Conservation (phyloP, 2,888 invertebrate genomes). For the Listrodromus nycthemerus region DNA sequence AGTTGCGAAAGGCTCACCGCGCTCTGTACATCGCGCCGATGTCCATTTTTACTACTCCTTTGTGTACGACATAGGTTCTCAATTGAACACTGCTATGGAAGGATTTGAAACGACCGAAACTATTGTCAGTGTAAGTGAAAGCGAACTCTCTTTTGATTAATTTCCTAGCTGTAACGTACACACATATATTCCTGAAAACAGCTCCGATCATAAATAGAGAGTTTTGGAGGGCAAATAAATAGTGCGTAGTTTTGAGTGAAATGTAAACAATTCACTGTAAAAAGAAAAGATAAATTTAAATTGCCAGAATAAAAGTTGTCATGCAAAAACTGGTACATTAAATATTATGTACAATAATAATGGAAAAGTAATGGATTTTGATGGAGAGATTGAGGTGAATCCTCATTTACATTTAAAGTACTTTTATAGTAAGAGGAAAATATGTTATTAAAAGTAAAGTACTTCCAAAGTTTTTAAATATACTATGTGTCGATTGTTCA, state of each 20-base stretch:
- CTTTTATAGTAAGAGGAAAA: too few species aligned
- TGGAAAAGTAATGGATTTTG: too few species aligned
- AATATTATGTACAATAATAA: too few species aligned
- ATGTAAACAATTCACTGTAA: background rate
- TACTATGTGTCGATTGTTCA: too few species aligned
- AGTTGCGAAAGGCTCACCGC: slow-evolving; percentile 83
- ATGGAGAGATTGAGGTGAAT: too few species aligned
- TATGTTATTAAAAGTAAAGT: too few species aligned
- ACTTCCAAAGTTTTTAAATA: too few species aligned
- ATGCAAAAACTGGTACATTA: too few species aligned
- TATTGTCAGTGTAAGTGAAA: slow-evolving; percentile 94
- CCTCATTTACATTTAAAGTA: too few species aligned
- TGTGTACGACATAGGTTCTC: slow-evolving; percentile 91
- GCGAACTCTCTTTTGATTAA: slow-evolving; percentile 95
- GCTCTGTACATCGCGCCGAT: slow-evolving; percentile 95
- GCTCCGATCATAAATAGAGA: background rate
- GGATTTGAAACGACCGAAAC: slow-evolving; percentile 95
- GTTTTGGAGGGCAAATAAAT: background rate
- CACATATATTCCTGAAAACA: background rate
- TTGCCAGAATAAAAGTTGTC: too few species aligned
- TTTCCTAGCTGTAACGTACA: slow-evolving; percentile 83
- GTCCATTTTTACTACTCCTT: slow-evolving; percentile 96
- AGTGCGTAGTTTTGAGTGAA: background rate
- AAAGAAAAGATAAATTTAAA: too few species aligned
- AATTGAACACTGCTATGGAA: slow-evolving; percentile 92